phyloP scores from a whole-genome alignment of 2,888 invertebrate species.

The Epistrophe grossulariae region DNA sequence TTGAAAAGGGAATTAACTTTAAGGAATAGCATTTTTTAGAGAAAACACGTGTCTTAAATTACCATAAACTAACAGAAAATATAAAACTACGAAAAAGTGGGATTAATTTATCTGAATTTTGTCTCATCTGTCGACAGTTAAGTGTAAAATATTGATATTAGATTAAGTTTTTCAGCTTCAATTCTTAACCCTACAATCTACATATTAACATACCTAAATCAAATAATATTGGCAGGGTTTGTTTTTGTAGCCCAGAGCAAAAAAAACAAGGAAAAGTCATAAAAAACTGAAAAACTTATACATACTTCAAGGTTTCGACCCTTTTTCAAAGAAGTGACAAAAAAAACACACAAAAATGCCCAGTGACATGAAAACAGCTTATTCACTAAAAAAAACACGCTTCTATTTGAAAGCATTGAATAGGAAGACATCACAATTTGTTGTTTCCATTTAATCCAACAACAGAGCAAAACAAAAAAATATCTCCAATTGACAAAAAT shows the following conservation, averaged over 20 bases:
- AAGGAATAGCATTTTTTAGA: not conserved
- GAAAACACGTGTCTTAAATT: no score
- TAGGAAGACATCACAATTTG: not conserved
- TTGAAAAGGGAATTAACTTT: not conserved
- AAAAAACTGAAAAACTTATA: not conserved
- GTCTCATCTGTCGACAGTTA: no score
- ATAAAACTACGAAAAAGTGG: no score
- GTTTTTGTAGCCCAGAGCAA: not conserved
- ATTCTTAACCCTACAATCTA: no score
- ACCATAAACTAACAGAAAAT: no score
- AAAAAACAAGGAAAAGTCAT: not conserved
- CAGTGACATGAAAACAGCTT: constrained; percentile 5
- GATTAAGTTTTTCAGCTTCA: no score
- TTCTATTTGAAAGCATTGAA: not conserved
- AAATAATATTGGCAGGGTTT: not conserved
- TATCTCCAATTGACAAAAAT: constrained; percentile 1
- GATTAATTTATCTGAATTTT: no score
- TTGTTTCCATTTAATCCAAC: not conserved
- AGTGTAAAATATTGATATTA: no score
- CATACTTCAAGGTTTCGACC: not conserved
- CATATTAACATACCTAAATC: no score
- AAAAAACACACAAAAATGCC: not conserved
- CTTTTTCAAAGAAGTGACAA: not conserved
- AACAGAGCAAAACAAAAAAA: not conserved
- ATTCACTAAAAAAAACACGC: not conserved